A percentile compares a stretch with the other conserved stretches of the same genome.
Conservation (phyloP, 2,888 invertebrate genomes). For the Neelides folsomi region DNA sequence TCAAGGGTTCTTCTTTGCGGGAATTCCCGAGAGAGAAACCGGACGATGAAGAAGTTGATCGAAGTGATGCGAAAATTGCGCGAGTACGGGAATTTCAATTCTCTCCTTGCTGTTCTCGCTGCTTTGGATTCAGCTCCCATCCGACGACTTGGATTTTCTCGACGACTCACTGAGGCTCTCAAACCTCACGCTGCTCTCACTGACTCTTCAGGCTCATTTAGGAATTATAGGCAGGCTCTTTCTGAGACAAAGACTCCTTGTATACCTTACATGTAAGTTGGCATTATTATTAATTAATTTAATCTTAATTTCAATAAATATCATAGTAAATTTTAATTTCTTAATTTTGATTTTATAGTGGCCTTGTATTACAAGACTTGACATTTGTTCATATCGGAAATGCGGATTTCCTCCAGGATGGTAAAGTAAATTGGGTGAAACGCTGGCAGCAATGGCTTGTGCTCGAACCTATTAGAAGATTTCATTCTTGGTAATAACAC, state of each 20-base stretch:
- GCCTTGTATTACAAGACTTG: conserved; percentile 92
- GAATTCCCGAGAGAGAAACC: conserved; percentile 90
- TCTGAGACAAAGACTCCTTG: conserved; percentile 93
- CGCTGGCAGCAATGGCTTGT: conserved; percentile 98
- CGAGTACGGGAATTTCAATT: conserved; percentile 97
- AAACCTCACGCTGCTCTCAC: conserved; percentile 91
- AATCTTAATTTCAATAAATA: neutral
- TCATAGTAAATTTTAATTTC: conserved; percentile 1
- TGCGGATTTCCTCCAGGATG: conserved; percentile 72
- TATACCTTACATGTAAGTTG: conserved; percentile 92
- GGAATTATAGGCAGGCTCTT: conserved; percentile 87
- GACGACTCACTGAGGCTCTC: conserved; percentile 76
- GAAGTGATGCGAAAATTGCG: conserved; percentile 97
- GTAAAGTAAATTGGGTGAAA: conserved; percentile 85
- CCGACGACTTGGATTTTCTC: conserved; percentile 81
- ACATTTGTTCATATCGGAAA: conserved; percentile 98
- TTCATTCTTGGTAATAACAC: conserved; percentile 76
- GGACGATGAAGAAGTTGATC: conserved; percentile 85
- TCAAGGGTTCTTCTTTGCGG: conserved; percentile 80
- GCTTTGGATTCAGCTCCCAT: conserved; percentile 94
- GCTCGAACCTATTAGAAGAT: conserved; percentile 93
- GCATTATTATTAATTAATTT: neutral
- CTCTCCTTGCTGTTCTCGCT: conserved; percentile 87
- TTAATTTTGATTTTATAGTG: conserved; percentile 48
- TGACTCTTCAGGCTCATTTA: conserved; percentile 94